Evolutionary conservation across 1,140 invertebrate species (phyloP), one percentile per base, ranked within the genome.

Genomic region (Brachionus plicatilis): DNA sequence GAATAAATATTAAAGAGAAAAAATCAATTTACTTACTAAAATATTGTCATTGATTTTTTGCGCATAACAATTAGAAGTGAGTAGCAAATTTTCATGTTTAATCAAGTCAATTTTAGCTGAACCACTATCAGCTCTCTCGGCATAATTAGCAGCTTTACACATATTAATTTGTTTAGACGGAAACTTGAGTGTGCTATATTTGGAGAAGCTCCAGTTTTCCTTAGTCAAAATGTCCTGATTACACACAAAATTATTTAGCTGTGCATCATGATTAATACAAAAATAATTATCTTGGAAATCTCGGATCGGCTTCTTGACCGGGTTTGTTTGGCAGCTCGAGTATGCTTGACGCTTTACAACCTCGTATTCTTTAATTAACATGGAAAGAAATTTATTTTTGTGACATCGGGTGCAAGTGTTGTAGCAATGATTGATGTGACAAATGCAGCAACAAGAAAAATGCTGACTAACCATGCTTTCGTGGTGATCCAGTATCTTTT

Each of bases 151-250:
- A 29, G 33, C 12, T 33, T 33, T 33, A 17, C 17, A 66, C 60
- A 66, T 17, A n/a, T 41, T 41, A 20, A 72, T 41, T 72, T 72
- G 12, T 72, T 72, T 43, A 41, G 37, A 41, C 37, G 17, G 37
- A 41, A 43, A 72, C 17, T 72, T 72, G 6, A 72, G 68, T 43
- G 68, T 72, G 41, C 17, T 72, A 72, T 72, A 72, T 5, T 72
- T 14, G 41, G 41, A 24, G 9, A 72, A 72, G 41, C 41, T 41
- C 9, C 17, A 41, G 37, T 43, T 72, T 20, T 17, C 8, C 14
- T 72, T 43, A 72, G 9, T 60, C 53, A 60, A 60, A 60, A 60
- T 72, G 37, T 72, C 68, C 20, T 72, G 68, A 72, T 72, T 72
- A 6, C 68, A 72, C 8, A 72, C 68, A 72, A 72, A 72, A 43